Evolutionary conservation across 1,140 invertebrate species (phyloP).

Genomic region (Drosophila auraria): DNA sequence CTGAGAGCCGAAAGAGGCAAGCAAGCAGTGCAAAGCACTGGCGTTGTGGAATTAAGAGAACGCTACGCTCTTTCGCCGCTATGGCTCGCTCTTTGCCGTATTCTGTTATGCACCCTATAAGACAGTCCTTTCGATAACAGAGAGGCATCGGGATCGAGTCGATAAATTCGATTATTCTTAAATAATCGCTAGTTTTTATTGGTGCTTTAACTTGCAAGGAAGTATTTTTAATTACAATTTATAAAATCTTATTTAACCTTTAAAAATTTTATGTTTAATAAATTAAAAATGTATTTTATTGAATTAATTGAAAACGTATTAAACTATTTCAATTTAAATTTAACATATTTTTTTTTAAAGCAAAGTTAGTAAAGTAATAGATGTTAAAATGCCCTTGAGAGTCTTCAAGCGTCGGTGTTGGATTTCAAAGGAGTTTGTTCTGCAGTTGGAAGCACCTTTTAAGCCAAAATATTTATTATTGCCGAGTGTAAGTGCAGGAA

Average conservation of each 20-base stretch:
- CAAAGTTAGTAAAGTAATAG: too few species aligned
- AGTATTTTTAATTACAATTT: too few species aligned
- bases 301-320: too few species aligned
- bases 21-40: conserved; percentile 23
- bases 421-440: not conserved
- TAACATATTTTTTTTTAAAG: too few species aligned
- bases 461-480: not conserved
- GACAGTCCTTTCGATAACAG: not conserved
- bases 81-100: not conserved
- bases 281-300: too few species aligned
- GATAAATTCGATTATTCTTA: too few species aligned
- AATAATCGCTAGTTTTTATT: too few species aligned
- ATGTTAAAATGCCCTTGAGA: not conserved
- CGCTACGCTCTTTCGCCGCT: not conserved
- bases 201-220: too few species aligned
- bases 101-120: conserved; percentile 10
- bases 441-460: not conserved
- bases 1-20: not conserved
- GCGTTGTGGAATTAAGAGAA: conserved; percentile 9
- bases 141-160: too few species aligned
- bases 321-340: not conserved
- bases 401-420: not conserved
- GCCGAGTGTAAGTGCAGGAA: not conserved
- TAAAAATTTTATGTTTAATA: too few species aligned
- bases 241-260: too few species aligned